These are phyloP conservation scores for Opisthograptis luteolata DNA, from an alignment of 2,888 invertebrate species.

Conservation along the genomic window DNA sequence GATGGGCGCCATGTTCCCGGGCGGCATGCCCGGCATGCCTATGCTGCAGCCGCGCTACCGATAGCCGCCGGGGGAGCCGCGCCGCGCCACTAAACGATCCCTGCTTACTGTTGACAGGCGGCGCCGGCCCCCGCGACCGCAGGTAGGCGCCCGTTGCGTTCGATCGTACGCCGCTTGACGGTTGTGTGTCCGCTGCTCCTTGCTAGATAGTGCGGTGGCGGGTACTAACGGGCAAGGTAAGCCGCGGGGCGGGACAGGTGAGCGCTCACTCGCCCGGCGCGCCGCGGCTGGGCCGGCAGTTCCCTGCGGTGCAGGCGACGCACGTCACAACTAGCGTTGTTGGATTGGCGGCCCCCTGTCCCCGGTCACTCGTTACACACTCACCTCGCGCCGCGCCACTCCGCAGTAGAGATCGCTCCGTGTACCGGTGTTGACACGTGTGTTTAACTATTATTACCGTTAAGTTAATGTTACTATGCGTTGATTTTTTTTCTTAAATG, in stretches of 20 bases:
- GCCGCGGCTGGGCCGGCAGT: conserved; percentile 81
- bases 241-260: conserved; percentile 54
- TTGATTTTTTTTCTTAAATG: conserved; percentile 78
- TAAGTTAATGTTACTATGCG: conserved; percentile 68
- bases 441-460: conserved; percentile 69
- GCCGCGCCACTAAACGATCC: neutral
- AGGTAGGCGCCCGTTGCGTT: conserved; percentile 57
- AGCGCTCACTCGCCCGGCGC: conserved; percentile 51
- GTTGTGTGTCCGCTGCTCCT: neutral
- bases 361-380: conserved; percentile 48
- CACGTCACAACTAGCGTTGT: conserved; percentile 81
- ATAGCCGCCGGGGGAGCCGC: conserved; percentile 80
- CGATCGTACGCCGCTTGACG: neutral
- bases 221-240: conserved; percentile 54
- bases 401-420: conserved; percentile 5
- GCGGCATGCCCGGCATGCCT: conserved; percentile 78
- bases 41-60: conserved; percentile 95
- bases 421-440: conserved; percentile 60
- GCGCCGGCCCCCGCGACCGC: conserved; percentile 49
- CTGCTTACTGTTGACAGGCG: neutral
- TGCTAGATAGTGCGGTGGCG: conserved; percentile 43
- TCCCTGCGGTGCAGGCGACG: conserved; percentile 82
- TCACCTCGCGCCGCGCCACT: neutral
- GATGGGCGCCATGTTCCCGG: conserved; percentile 79
- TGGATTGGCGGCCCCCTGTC: conserved; percentile 84